These are phyloP conservation scores for Drosophila borborema DNA, from an alignment of 2,888 invertebrate genomes.

Conservation along the genomic window DNA sequence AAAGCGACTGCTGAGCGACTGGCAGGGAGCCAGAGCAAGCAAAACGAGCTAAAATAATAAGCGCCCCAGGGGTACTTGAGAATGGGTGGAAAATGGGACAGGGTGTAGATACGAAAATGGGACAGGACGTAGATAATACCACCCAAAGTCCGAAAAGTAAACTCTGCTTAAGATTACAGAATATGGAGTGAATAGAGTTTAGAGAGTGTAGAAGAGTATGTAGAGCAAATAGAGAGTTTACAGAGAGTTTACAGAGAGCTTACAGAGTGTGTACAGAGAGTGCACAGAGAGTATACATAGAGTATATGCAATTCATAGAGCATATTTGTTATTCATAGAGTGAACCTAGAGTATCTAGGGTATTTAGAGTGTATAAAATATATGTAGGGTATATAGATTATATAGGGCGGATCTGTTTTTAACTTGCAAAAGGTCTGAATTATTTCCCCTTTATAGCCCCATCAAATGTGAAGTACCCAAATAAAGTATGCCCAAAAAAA, in stretches of 20 bases:
- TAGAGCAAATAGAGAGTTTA: neutral
- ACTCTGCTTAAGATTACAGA: neutral
- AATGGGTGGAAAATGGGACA: conserved; percentile 10
- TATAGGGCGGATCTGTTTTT: neutral
- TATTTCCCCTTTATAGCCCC: neutral
- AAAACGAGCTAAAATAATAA: conserved; percentile 35
- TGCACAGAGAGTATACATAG: neutral
- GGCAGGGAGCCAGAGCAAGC: neutral
- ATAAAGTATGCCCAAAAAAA: conserved; percentile 7
- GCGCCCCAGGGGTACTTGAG: conserved; percentile 11
- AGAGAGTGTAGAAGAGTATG: neutral
- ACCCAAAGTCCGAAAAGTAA: neutral
- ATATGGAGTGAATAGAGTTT: neutral
- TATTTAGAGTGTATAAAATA: neutral
- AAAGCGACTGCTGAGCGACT: neutral
- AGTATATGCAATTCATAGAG: neutral
- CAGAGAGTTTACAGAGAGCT: neutral
- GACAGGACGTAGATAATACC: neutral
- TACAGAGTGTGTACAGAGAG: neutral
- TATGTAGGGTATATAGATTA: neutral
- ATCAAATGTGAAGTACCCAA: neutral
- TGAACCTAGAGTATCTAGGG: neutral
- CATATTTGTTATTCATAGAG: neutral
- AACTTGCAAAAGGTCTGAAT: neutral
- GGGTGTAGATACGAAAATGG: neutral